Base-by-base conservation (phyloP, 2,113 vertebrate species). In the Lophius piscatorius region DNA sequence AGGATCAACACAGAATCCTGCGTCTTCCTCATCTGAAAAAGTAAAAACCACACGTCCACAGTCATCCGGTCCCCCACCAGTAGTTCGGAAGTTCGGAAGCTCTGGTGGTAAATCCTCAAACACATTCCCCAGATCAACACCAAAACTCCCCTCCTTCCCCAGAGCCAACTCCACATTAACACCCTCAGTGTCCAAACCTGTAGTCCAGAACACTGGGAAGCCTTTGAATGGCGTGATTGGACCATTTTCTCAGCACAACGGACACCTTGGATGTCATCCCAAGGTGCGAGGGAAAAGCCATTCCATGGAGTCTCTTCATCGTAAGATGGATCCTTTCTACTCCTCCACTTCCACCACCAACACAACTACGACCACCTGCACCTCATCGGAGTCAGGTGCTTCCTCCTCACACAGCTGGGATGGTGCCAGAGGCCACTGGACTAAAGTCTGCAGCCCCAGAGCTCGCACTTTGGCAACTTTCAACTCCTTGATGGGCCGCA, bases 371-470 rank as follows among this genome's bases (percentile, higher is more conserved):
- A 93, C 94, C 22, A 93, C 93, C 11, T 95, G 93, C 54, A 96
- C 96, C 70, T 99, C 96, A 0, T 96, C 95, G 0, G 97, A 97
- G 50, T 99, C 97, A 0, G 95, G 94, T 0, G 92, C 93, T 1
- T 96, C 95, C 0, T 98, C 96, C 1, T 94, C 95, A 0, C 96
- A 93, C 87, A 97, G 96, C 2, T 95, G 97, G 72, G 97, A 97
- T 17, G 94, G 94, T 2, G 78, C 88, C 2, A 82, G 92, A 29
- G 95, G 94, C 16, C 81, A 74, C 42, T 93, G 90, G 92, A 90
- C 87, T 29, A 91, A 82, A 38, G 69, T 54, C 33, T 91, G 87
- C 62, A 68, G 80, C 57, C 90, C 91, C 17, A 87, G 86, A 46
- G 89, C 81, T 46, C 92, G 84, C 75, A 93, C 87, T 0, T 50